A percentile compares a stretch with the other conserved stretches of the same genome.
phyloP scores from a whole-genome alignment of 2,797 vertebrate species.

The Amphiprion clarkii region DNA sequence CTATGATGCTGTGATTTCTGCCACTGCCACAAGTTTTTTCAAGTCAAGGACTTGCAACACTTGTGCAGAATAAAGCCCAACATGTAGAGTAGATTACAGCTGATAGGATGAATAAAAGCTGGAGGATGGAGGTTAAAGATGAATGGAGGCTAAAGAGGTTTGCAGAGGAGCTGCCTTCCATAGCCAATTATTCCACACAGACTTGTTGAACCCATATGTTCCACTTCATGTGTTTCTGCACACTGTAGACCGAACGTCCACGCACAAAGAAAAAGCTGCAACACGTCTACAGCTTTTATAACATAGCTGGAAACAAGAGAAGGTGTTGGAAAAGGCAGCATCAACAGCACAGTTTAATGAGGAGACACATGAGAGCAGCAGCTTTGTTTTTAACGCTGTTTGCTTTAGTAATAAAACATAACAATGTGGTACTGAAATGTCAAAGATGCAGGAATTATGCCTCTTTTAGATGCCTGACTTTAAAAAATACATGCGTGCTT shows the following conservation, averaged over 20 bases:
- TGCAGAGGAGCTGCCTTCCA: slow-evolving; percentile 11
- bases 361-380: background rate
- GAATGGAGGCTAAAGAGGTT: slow-evolving; percentile 6
- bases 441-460: too few species aligned
- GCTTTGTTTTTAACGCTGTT: background rate
- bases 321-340: background rate
- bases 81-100: slow-evolving; percentile 29
- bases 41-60: slow-evolving; percentile 32
- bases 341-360: slow-evolving; percentile 23
- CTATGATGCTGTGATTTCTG: too few species aligned
- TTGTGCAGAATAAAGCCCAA: slow-evolving; percentile 44
- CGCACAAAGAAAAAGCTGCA: background rate
- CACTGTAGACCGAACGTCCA: background rate
- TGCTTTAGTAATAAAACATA: background rate
- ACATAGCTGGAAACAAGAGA: too few species aligned
- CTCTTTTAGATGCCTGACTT: too few species aligned
- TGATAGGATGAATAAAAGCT: slow-evolving; percentile 26
- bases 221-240: slow-evolving; percentile 39
- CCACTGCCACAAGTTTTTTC: too few species aligned
- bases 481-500: too few species aligned
- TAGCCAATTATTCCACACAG: slow-evolving; percentile 52
- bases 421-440: background rate
- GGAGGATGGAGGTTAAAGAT: background rate
- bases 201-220: slow-evolving; percentile 45
- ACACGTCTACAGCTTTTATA: too few species aligned